These are phyloP conservation scores for Xylota sylvarum DNA, from an alignment of 2,888 invertebrate genomes.

Conservation along the genomic window DNA sequence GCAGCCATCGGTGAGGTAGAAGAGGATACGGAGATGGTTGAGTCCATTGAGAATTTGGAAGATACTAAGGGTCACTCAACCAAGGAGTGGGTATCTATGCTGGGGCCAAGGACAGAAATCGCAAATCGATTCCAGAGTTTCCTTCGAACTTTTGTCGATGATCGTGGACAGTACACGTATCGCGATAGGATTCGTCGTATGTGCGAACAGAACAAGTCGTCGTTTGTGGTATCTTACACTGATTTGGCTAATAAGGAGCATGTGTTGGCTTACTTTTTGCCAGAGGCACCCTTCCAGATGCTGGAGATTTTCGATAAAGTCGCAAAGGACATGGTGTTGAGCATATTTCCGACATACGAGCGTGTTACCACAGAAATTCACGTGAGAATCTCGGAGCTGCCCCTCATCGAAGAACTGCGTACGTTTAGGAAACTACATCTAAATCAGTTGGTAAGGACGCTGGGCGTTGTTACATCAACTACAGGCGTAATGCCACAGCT, in stretches of 20 bases:
- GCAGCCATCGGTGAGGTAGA: slow-evolving; percentile 93
- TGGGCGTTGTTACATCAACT: slow-evolving; percentile 98
- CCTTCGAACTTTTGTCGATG: slow-evolving; percentile 94
- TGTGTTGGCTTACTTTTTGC: slow-evolving; percentile 97
- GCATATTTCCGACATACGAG: slow-evolving; percentile 98
- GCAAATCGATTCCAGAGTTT: slow-evolving; percentile 97
- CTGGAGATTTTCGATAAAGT: slow-evolving; percentile 98
- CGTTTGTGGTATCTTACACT: slow-evolving; percentile 97
- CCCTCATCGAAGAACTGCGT: slow-evolving; percentile 97
- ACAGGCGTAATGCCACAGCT: slow-evolving; percentile 98
- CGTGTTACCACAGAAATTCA: slow-evolving; percentile 97
- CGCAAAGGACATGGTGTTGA: slow-evolving; percentile 95
- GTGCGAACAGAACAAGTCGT: slow-evolving; percentile 96
- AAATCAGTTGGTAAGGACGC: slow-evolving; percentile 96
- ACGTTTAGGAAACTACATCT: slow-evolving; percentile 95
- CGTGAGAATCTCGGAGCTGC: slow-evolving; percentile 97
- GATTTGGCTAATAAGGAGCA: slow-evolving; percentile 95
- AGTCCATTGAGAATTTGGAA: slow-evolving; percentile 98
- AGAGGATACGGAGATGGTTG: slow-evolving; percentile 92
- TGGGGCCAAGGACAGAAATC: slow-evolving; percentile 98
- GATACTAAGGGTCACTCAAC: slow-evolving; percentile 98
- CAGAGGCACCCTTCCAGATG: slow-evolving; percentile 99
- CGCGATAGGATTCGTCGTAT: slow-evolving; percentile 96
- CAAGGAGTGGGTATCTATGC: slow-evolving; percentile 98
- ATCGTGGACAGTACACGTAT: slow-evolving; percentile 94